phyloP scores from a whole-genome alignment of 1,140 invertebrate species.

The Chlorops oryzae region DNA sequence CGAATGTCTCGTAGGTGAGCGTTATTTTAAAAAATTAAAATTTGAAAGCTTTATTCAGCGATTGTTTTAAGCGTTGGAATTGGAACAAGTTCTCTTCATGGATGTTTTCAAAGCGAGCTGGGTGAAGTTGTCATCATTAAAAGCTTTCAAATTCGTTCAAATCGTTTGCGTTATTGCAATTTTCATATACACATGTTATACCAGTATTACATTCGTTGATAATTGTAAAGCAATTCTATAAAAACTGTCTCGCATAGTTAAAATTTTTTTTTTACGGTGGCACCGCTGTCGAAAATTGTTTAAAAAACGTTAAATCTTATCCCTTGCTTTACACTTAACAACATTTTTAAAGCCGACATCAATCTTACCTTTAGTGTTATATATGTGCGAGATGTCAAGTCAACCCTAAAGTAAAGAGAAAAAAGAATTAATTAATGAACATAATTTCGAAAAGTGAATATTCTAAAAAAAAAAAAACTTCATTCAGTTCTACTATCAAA shows the following conservation, averaged over 20 bases:
- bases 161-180: too few relatives aligned
- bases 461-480: background rate
- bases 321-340: too few relatives aligned
- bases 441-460: background rate
- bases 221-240: too few relatives aligned
- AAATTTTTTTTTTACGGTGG: too few relatives aligned
- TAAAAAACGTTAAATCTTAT: too few relatives aligned
- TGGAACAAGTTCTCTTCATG: slow-evolving; percentile 33
- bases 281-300: too few relatives aligned
- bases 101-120: slow-evolving; percentile 35
- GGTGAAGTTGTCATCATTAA: slow-evolving; percentile 31
- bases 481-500: slow-evolving; percentile 17
- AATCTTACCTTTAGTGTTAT: background rate
- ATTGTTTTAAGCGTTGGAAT: slow-evolving; percentile 23
- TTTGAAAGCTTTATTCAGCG: slow-evolving; percentile 8
- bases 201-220: too few relatives aligned
- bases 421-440: background rate
- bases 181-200: too few relatives aligned
- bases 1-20: background rate
- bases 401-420: background rate
- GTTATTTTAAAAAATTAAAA: background rate
- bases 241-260: too few relatives aligned
- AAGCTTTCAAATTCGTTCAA: slow-evolving; percentile 8
- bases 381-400: too few relatives aligned
- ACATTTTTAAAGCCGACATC: too few relatives aligned